Conservation (phyloP, 2,888 invertebrate genomes). For the Andricus curvator region DNA sequence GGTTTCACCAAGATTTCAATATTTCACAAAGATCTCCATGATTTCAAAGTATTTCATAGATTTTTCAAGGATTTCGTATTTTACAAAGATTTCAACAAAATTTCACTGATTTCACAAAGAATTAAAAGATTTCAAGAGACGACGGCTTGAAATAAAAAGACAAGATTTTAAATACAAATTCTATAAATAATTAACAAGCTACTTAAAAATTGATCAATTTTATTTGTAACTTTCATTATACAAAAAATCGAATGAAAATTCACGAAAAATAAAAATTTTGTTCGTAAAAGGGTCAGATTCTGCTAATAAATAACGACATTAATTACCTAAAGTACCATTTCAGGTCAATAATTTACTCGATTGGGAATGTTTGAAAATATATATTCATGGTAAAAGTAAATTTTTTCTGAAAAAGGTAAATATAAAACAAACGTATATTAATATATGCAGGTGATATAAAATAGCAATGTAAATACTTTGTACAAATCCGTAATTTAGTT, state of each 20-base stretch:
- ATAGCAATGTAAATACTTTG: conserved; percentile 61
- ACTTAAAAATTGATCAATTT: neutral
- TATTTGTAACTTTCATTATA: conserved; percentile 31
- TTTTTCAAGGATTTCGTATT: no score
- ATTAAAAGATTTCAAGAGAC: no score
- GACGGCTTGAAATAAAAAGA: neutral
- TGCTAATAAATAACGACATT: neutral
- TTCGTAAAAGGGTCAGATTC: neutral
- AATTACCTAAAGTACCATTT: conserved; percentile 1
- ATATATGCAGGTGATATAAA: conserved; percentile 59
- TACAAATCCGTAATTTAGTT: conserved; percentile 60
- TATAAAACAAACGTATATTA: conserved; percentile 52
- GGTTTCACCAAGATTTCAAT: no score
- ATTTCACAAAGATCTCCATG: no score
- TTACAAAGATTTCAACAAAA: no score
- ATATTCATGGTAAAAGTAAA: conserved; percentile 21
- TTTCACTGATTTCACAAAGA: no score
- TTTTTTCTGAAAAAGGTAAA: conserved; percentile 40
- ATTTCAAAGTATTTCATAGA: no score
- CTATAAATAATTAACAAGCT: neutral
- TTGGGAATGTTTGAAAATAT: conserved; percentile 27
- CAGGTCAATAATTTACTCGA: conserved; percentile 20
- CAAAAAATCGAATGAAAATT: conserved; percentile 20
- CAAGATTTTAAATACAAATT: neutral
- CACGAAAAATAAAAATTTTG: conserved; percentile 21